A percentile compares a stretch with the other conserved stretches of the same genome.
Conservation (phyloP, 2,113 vertebrate genomes). For the Dinomys branickii region DNA sequence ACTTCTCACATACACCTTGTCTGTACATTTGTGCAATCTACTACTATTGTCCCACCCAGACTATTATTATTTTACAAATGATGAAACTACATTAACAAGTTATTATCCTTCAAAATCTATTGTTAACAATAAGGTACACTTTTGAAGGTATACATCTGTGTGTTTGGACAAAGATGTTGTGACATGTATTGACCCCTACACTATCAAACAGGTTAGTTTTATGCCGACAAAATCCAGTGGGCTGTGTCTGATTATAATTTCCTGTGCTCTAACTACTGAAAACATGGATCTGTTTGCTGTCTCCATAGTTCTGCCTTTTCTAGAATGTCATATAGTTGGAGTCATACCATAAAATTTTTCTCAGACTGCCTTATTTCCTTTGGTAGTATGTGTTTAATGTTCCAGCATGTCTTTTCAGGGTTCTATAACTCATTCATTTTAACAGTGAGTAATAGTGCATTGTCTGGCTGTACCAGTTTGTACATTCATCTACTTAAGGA, state of each 20-base stretch:
- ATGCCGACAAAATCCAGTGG: neutral
- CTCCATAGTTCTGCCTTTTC: neutral
- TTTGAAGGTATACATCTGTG: neutral
- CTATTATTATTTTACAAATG: neutral
- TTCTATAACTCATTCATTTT: neutral
- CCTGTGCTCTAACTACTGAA: neutral
- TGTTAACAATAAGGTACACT: neutral
- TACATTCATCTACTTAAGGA: neutral
- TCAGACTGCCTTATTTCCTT: neutral
- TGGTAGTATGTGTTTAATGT: neutral
- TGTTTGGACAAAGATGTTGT: neutral
- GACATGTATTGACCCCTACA: neutral
- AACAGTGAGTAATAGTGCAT: neutral
- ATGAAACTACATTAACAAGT: neutral
- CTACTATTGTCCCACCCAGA: neutral
- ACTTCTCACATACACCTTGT: neutral
- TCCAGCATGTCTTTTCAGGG: neutral
- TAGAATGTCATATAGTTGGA: too few species aligned
- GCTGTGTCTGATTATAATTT: neutral
- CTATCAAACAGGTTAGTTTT: neutral
- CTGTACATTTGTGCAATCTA: accelerated
- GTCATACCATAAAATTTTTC: neutral
- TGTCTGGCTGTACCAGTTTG: neutral
- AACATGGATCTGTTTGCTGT: neutral
- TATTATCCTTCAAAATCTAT: neutral